Conservation (phyloP, 2,888 invertebrate genomes). For the Leucophenga montana region DNA sequence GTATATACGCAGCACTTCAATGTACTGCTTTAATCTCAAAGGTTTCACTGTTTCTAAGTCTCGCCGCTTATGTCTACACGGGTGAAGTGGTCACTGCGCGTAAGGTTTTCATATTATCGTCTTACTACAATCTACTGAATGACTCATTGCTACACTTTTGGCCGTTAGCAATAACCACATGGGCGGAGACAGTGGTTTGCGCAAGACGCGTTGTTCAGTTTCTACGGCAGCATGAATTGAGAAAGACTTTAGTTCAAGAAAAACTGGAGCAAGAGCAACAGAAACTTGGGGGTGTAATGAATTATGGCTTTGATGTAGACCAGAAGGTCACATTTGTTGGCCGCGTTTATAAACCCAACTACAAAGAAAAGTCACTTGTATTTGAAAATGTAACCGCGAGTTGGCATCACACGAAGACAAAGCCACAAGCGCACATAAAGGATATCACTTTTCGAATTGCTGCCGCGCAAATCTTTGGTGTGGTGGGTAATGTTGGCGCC, state of each 20-base stretch:
- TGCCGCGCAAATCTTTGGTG: slow-evolving; percentile 62
- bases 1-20: slow-evolving; percentile 80
- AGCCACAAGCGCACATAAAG: slow-evolving; percentile 44
- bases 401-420: slow-evolving; percentile 70
- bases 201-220: slow-evolving; percentile 81
- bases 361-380: slow-evolving; percentile 51
- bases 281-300: slow-evolving; percentile 37
- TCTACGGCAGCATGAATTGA: slow-evolving; percentile 71
- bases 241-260: slow-evolving; percentile 8
- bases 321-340: slow-evolving; percentile 20
- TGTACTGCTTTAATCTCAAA: slow-evolving; percentile 85
- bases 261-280: no score
- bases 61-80: slow-evolving; percentile 80
- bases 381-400: slow-evolving; percentile 74
- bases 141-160: slow-evolving; percentile 85
- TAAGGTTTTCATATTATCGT: slow-evolving; percentile 85
- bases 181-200: slow-evolving; percentile 84
- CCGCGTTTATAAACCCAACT: slow-evolving; percentile 47
- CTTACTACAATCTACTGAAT: slow-evolving; percentile 85
- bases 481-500: slow-evolving; percentile 83
- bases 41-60: slow-evolving; percentile 83
- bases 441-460: slow-evolving; percentile 73
- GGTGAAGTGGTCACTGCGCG: slow-evolving; percentile 81
- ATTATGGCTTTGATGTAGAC: slow-evolving; percentile 40
- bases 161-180: slow-evolving; percentile 83